These are phyloP conservation scores for Pandemis cinnamomeana DNA, from an alignment of 2,888 invertebrate genomes.

Conservation along the genomic window DNA sequence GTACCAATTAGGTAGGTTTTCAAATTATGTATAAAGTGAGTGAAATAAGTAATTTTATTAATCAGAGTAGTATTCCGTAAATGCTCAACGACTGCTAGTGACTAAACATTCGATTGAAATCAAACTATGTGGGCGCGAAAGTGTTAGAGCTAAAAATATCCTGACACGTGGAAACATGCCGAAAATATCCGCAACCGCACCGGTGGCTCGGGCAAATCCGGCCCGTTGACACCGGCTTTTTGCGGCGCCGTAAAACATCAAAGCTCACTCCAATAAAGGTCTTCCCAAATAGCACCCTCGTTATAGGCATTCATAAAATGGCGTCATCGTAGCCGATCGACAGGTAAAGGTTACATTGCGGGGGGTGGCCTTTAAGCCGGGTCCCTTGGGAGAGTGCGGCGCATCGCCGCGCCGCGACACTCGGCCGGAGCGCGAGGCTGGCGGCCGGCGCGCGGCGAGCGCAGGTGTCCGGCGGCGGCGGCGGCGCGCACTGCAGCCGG, in stretches of 20 bases:
- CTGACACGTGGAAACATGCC: conserved; percentile 54
- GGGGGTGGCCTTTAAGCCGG: conserved; percentile 54
- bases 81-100: neutral
- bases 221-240: conserved; percentile 25
- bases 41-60: neutral
- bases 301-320: conserved; percentile 64
- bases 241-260: conserved; percentile 55
- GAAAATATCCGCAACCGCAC: conserved; percentile 51
- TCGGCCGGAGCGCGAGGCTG: conserved; percentile 53
- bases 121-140: conserved; percentile 38
- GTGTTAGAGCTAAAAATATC: conserved; percentile 53
- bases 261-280: conserved; percentile 61
- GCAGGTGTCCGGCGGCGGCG: conserved; percentile 45
- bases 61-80: neutral
- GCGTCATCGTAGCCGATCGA: conserved; percentile 61
- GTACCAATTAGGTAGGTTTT: neutral
- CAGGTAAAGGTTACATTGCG: conserved; percentile 61
- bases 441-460: conserved; percentile 47
- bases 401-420: conserved; percentile 62
- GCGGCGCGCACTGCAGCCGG: conserved; percentile 67
- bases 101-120: conserved; percentile 37
- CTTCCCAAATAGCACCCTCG: conserved; percentile 60
- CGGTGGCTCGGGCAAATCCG: conserved; percentile 16
- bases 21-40: neutral
- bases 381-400: conserved; percentile 62